Conservation (phyloP, 2,888 invertebrate genomes). For the Cheilosia scutellata region DNA sequence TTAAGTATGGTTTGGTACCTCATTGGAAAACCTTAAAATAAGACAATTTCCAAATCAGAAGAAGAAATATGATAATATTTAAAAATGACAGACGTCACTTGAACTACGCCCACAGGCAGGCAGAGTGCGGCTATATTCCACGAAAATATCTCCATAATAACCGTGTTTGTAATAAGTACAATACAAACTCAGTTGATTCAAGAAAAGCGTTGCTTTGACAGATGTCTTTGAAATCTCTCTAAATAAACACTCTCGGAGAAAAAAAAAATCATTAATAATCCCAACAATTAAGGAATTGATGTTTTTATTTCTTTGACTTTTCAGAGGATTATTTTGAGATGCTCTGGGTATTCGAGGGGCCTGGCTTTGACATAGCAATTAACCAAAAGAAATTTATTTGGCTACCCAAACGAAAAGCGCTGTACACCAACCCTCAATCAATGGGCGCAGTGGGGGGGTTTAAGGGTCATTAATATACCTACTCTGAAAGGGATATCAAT, state of each 20-base stretch:
- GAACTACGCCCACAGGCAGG: too few relatives aligned
- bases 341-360: conserved; percentile 23
- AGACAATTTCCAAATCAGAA: too few relatives aligned
- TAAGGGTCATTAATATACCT: conserved; percentile 60
- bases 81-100: too few relatives aligned
- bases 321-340: conserved; percentile 32
- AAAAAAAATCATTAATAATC: conserved; percentile 58
- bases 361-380: conserved; percentile 68
- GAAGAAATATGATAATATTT: too few relatives aligned
- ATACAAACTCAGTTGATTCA: not conserved
- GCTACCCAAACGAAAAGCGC: conserved; percentile 6
- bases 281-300: conserved; percentile 64
- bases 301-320: conserved; percentile 41
- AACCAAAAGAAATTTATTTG: conserved; percentile 64
- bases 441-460: not conserved
- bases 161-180: not conserved
- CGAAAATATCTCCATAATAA: too few relatives aligned
- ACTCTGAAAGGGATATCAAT: conserved; percentile 70
- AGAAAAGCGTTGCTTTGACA: conserved; percentile 3
- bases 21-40: too few relatives aligned
- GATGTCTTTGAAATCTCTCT: not conserved
- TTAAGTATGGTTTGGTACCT: too few relatives aligned
- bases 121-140: too few relatives aligned
- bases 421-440: not conserved
- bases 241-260: not conserved